A percentile compares a stretch with the other conserved stretches of the same genome.
Conservation (phyloP, 2,888 invertebrate species). For the Xestia rhomboidea region DNA sequence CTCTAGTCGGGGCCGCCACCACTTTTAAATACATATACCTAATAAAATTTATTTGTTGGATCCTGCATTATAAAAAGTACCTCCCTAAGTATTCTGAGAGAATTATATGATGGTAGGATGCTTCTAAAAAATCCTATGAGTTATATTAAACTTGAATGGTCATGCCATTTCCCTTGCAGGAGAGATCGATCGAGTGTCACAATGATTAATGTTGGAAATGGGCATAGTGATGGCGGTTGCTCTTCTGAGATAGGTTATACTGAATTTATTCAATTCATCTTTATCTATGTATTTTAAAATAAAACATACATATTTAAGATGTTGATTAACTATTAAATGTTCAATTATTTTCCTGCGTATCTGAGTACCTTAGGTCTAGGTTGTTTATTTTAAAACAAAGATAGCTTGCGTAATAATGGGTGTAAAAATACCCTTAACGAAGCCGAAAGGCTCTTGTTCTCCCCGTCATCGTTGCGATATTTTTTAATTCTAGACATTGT, state of each 20-base stretch:
- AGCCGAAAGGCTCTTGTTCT: too few relatives aligned
- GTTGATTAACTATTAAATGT: not conserved
- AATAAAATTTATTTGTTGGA: too few relatives aligned
- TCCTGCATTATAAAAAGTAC: not conserved
- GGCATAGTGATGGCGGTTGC: slow-evolving; percentile 6
- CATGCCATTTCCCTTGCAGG: slow-evolving; percentile 35
- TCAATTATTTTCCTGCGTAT: not conserved
- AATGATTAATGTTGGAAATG: slow-evolving; percentile 40
- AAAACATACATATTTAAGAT: not conserved
- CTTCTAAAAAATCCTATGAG: slow-evolving; percentile 23
- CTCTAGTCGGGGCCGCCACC: too few relatives aligned
- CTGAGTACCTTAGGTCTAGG: too few relatives aligned
- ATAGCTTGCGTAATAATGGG: not conserved
- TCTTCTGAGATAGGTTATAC: slow-evolving; percentile 5
- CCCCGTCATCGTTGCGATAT: too few relatives aligned
- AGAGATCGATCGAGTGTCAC: slow-evolving; percentile 41
- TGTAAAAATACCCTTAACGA: too few relatives aligned
- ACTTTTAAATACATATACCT: too few relatives aligned
- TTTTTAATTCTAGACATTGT: too few relatives aligned
- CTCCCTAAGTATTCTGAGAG: not conserved
- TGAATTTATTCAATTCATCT: slow-evolving; percentile 6
- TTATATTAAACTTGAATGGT: slow-evolving; percentile 7
- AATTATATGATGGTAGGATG: not conserved
- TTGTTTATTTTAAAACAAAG: not conserved
- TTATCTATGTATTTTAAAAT: not conserved